Base-by-base conservation (phyloP, 2,888 invertebrate genomes). In the Sussaba pulchella region DNA sequence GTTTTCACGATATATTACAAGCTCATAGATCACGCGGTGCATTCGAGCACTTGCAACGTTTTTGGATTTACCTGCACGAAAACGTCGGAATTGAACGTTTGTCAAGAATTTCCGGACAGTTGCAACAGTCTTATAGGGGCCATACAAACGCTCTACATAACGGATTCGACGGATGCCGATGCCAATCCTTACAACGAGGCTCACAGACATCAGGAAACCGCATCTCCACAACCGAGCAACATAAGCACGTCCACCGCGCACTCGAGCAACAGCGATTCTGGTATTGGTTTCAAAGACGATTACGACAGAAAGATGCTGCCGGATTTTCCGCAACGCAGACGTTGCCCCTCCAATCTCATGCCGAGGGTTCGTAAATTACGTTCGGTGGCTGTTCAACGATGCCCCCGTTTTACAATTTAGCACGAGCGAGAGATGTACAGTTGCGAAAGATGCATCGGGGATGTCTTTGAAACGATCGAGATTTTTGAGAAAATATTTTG, bases 201-300 rank as follows among this genome's bases (percentile, higher is more conserved):
- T 6, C 72, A 83, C 57, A 79, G 83, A 47, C 82, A 83, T 73
- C 81, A 82, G 14, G 84, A 85, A 64, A 84, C 91, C 1, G 88
- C 91, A 87, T 97, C 97, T 0, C 97, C 97, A 0, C 97, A 97
- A 85, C 97, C 97, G 0, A 97, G 97, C 89, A 96, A 95, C 87
- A 95, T 96, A 81, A 97, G 96, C 87, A 96, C 96, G 85, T 94
- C 96, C 8, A 96, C 96, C 0, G 96, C 96, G 0, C 96, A 97
- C 19, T 98, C 98, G 0, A 98, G 98, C 86, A 98, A 98, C 91
- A 98, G 98, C 74, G 99, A 99, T 91, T 98, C 98, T 1, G 98
- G 99, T 0, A 98, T 99, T 80, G 98, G 98, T 0, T 98, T 98
- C 88, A 95, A 97, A 83, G 98, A 98, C 87, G 98, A 98, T 87